phyloP scores from a whole-genome alignment of 2,888 invertebrate genomes.

The Philopedon plagiatum region DNA sequence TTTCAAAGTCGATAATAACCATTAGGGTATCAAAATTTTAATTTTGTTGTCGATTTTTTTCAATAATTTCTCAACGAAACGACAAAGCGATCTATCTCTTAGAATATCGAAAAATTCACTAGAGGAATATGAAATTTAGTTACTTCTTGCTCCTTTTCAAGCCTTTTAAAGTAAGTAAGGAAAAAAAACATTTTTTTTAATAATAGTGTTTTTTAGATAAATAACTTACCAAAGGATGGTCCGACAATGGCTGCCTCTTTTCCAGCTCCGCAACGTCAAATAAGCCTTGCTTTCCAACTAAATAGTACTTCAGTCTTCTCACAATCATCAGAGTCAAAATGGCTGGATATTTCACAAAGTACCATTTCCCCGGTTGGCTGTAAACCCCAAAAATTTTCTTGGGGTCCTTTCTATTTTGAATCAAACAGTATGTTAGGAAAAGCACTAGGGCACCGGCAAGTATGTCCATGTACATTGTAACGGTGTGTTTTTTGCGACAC shows the following conservation, averaged over 20 bases:
- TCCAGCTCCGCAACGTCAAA: slow-evolving; percentile 71
- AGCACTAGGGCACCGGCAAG: slow-evolving; percentile 37
- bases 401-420: slow-evolving; percentile 64
- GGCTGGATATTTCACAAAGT: slow-evolving; percentile 73
- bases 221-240: slow-evolving; percentile 71
- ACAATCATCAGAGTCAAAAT: slow-evolving; percentile 72
- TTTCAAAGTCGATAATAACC: too few species aligned
- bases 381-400: slow-evolving; percentile 75
- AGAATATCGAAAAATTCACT: too few species aligned
- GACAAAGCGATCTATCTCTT: too few species aligned
- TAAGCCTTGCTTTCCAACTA: slow-evolving; percentile 59
- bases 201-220: neutral
- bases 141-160: too few species aligned
- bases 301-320: slow-evolving; percentile 71
- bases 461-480: slow-evolving; percentile 47
- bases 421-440: slow-evolving; percentile 33
- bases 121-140: too few species aligned
- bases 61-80: too few species aligned
- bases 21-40: too few species aligned
- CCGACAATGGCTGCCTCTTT: slow-evolving; percentile 73
- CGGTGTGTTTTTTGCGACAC: neutral
- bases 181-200: neutral
- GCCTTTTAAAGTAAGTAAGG: too few species aligned
- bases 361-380: slow-evolving; percentile 76
- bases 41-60: too few species aligned